A percentile compares a stretch with the other conserved stretches of the same genome.
phyloP scores from a whole-genome alignment of 2,888 invertebrate species.

The Lochmaea crataegi region DNA sequence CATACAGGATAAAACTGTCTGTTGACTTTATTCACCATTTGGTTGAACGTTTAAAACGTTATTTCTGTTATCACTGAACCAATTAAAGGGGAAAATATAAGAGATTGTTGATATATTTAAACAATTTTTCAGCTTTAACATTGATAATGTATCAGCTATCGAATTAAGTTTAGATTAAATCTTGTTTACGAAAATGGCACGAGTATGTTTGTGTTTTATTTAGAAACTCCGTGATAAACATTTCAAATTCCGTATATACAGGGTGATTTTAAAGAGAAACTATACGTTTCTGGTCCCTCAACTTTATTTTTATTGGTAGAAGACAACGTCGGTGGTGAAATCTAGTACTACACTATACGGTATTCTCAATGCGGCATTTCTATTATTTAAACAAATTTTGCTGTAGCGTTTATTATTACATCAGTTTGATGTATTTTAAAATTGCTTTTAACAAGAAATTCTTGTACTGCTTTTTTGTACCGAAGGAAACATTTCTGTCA shows the following conservation, averaged over 20 bases:
- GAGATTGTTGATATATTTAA: background rate
- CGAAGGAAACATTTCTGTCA: too few relatives aligned
- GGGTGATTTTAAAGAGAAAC: background rate
- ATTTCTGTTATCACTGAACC: background rate
- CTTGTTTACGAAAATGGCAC: constrained; percentile 4
- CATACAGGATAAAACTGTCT: background rate
- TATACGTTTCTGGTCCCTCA: background rate
- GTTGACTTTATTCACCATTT: background rate
- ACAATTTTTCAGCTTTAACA: background rate
- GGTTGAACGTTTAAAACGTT: background rate
- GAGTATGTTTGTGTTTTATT: background rate
- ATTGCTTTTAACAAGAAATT: too few relatives aligned
- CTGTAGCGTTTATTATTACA: too few relatives aligned
- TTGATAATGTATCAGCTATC: constrained; percentile 5
- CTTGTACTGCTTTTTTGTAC: too few relatives aligned
- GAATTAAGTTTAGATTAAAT: background rate
- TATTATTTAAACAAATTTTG: too few relatives aligned
- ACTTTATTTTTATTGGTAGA: too few relatives aligned
- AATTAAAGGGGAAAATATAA: background rate
- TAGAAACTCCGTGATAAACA: background rate
- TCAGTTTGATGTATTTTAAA: too few relatives aligned
- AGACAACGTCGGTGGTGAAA: too few relatives aligned
- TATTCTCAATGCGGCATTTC: too few relatives aligned
- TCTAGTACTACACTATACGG: too few relatives aligned
- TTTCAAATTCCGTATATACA: background rate